Base-by-base conservation (phyloP, 1,140 invertebrate genomes). In the Pogonus chalceus region DNA sequence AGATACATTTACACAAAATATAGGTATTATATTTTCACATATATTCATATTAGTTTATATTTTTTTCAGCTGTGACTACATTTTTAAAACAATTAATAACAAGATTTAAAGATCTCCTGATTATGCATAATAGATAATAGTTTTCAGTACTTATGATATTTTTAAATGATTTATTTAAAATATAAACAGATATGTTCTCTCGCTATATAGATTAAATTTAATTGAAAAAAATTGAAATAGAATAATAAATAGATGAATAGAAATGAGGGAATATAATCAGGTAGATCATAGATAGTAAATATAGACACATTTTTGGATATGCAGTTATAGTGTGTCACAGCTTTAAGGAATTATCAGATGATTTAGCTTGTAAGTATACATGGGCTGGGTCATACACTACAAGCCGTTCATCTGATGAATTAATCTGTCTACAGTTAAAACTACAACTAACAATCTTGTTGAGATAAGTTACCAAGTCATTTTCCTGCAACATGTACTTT, bases 1-100 rank as follows among this genome's bases (percentile, higher is more conserved):
- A 43, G 37, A 4, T 43, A 43, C 37, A 43, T 43, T 43, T 43
- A 43, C 37, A 43, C 37, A 43, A 43, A 43, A 43, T 43, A 43
- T 43, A 43, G 37, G 37, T 43, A 43, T 43, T 43, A 43, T 43
- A 43, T 43, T 43, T 43, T 43, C 37, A 43, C 37, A 43, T 43
- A 43, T 43, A 43, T 43, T 16, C 37, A 43, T 43, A 10, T 43
- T 43, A 43, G 37, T 43, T n/a, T n/a, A 16, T 43, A 43, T 43
- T 12, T 12, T 43, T 43, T 9, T 43, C 7, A 43, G 37, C 37
- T 43, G 37, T 43, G 37, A 43, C 37, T n/a, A n/a, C n/a, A n/a
- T n/a, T 43, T 43, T 43, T 4, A 18, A 43, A 9, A 12, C 9
- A 43, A 43, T 12, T 16, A 43, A 43, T 12, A 43, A 43, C 37